Conservation (phyloP, 2,113 vertebrate species). For the Cinclus mexicanus region DNA sequence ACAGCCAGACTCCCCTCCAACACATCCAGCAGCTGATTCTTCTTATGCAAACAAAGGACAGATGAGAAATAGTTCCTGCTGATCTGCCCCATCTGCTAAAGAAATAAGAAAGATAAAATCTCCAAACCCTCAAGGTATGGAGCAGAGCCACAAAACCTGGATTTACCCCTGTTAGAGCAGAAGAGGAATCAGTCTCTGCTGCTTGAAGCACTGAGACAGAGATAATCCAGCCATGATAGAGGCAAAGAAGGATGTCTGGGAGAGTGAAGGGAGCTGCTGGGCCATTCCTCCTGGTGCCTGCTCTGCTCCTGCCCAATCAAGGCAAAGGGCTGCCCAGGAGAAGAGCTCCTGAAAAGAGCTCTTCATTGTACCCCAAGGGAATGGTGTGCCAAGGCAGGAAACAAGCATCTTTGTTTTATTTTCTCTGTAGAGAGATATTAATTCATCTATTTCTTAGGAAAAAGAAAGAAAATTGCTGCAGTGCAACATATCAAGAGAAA, state of each 20-base stretch:
- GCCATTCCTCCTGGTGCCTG: background rate
- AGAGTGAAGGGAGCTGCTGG: background rate
- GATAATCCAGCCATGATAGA: background rate
- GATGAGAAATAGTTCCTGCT: background rate
- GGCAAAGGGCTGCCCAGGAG: background rate
- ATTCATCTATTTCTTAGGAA: background rate
- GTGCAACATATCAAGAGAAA: background rate
- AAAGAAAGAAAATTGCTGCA: conserved; percentile 29
- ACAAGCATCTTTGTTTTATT: background rate
- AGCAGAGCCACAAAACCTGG: background rate
- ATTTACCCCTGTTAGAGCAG: background rate
- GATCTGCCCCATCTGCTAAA: background rate
- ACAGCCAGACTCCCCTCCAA: background rate
- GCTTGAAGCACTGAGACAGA: background rate
- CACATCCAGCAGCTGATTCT: background rate
- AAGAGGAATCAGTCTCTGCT: background rate
- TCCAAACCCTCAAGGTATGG: background rate
- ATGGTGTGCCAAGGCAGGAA: background rate
- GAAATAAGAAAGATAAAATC: background rate
- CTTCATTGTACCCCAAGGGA: background rate
- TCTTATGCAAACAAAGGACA: background rate
- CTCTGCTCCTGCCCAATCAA: background rate
- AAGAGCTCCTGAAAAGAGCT: background rate
- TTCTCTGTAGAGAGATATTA: background rate
- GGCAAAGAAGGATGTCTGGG: background rate